Base-by-base conservation (phyloP, 1,140 invertebrate species). In the Cyphomyrmex costatus region DNA sequence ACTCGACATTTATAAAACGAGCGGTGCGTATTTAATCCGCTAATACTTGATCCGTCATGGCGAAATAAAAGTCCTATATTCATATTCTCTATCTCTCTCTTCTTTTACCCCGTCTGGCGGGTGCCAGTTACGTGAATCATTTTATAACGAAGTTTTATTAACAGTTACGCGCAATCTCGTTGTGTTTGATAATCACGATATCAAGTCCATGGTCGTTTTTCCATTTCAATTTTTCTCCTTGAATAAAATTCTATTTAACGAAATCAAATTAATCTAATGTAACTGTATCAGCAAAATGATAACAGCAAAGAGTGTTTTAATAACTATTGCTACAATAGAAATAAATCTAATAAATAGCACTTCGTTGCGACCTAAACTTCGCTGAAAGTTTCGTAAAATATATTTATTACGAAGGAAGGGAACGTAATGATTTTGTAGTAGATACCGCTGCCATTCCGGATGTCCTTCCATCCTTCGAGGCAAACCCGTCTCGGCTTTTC, bases 291-390 rank as follows among this genome's bases (percentile, higher is more conserved):
- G 7, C 2, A 2, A 79, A 53, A 53, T n/a, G 24, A 24, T 51
- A 46, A 21, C 7, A 33, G 19, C 5, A 53, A 79, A 65, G 14
- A 21, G 60, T 51, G 3, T 12, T 86, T 68, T 78, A 36, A 90
- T 88, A 86, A 78, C 30, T 71, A 53, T 36, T 36, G 21, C 51
- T 53, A 74, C 14, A 49, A 79, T 80, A 76, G 46, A 53, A 83
- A 85, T 87, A 53, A 83, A 85, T 87, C 42, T 91, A 80, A 91
- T 85, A 66, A 91, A 65, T 70, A 73, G 78, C 65, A 56, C 77
- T 86, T 85, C 36, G 24, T 14, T 24, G 19, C 27, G 56, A 82
- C 56, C 12, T 61, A 73, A 89, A 27, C 65, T 19, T 5, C 63
- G 33, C 51, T 27, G 4, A 79, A 87, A 78, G n/a, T 91, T 90